Percentiles rank a stretch among this genome's conserved stretches.
These are phyloP conservation scores for Odontamblyopus rebecca DNA, from an alignment of 2,797 vertebrate genomes.

Conservation along the genomic window DNA sequence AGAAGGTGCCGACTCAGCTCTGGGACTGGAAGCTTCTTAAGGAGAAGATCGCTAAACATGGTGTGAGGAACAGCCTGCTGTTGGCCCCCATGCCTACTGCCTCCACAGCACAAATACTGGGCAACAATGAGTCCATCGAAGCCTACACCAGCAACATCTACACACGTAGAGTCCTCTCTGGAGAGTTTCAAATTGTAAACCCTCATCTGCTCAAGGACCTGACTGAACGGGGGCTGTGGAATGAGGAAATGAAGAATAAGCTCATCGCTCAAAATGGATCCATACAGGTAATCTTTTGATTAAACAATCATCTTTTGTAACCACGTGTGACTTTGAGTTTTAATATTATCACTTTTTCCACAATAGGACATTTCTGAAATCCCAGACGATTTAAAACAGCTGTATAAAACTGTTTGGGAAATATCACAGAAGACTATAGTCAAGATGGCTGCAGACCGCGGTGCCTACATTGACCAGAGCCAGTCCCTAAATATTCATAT, in stretches of 20 bases:
- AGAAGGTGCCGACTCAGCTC: conserved; percentile 85
- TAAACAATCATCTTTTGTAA: neutral
- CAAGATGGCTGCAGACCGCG: conserved; percentile 96
- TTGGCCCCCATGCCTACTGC: conserved; percentile 97
- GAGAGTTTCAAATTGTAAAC: conserved; percentile 99
- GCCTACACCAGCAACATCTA: conserved; percentile 99
- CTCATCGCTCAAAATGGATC: conserved; percentile 93
- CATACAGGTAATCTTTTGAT: conserved; percentile 82
- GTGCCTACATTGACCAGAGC: conserved; percentile 97
- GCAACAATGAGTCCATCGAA: conserved; percentile 97
- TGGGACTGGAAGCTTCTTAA: conserved; percentile 91
- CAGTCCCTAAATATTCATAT: conserved; percentile 98
- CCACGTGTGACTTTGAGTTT: neutral
- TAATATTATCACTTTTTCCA: neutral
- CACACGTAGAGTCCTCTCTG: conserved; percentile 93
- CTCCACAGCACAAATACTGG: conserved; percentile 97
- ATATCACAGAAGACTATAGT: conserved; percentile 93
- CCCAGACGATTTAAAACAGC: conserved; percentile 88
- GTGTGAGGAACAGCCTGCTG: conserved; percentile 93
- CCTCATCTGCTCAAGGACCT: conserved; percentile 96
- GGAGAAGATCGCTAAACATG: conserved; percentile 90
- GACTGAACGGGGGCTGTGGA: conserved; percentile 92
- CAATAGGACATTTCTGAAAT: conserved; percentile 85
- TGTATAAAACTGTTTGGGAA: conserved; percentile 99
- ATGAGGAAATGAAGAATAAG: conserved; percentile 97